Evolutionary conservation across 1,140 invertebrate genomes (phyloP).

Genomic region (Papilio xuthus): DNA sequence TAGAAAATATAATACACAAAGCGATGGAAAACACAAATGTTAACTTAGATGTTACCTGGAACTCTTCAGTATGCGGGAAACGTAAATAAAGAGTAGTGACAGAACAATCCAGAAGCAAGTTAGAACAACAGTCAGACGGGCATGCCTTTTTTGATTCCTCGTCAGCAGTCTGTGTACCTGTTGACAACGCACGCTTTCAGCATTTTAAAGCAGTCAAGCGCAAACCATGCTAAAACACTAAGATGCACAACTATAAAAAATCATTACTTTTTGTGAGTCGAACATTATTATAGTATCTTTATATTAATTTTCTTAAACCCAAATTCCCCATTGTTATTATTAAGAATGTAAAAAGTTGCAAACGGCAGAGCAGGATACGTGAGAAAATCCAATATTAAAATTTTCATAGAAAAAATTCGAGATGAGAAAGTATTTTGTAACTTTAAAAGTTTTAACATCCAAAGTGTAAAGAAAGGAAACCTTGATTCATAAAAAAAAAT

Average conservation of each 20-base stretch:
- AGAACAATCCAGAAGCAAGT: constrained; percentile 86
- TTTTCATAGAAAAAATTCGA: no score
- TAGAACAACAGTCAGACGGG: constrained; percentile 82
- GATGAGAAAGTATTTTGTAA: no score
- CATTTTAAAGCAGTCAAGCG: constrained; percentile 8
- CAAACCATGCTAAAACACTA: background rate
- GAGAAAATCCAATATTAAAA: no score
- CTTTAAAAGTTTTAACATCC: no score
- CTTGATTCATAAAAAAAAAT: background rate
- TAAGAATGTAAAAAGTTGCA: no score
- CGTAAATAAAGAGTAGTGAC: constrained; percentile 86
- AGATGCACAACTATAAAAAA: background rate
- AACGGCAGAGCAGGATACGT: no score
- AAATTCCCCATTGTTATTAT: no score
- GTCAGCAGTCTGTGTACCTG: constrained; percentile 82
- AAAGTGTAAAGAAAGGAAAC: background rate
- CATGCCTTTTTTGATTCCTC: constrained; percentile 79
- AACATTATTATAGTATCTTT: no score
- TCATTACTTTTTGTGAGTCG: no score
- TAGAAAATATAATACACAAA: no score
- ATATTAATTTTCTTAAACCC: no score
- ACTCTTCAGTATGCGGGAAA: constrained; percentile 84
- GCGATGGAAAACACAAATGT: background rate
- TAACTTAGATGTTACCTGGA: constrained; percentile 75
- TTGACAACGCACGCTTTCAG: constrained; percentile 42